Base-by-base conservation (phyloP, 1,140 invertebrate genomes). In the Brachionus rubens region DNA sequence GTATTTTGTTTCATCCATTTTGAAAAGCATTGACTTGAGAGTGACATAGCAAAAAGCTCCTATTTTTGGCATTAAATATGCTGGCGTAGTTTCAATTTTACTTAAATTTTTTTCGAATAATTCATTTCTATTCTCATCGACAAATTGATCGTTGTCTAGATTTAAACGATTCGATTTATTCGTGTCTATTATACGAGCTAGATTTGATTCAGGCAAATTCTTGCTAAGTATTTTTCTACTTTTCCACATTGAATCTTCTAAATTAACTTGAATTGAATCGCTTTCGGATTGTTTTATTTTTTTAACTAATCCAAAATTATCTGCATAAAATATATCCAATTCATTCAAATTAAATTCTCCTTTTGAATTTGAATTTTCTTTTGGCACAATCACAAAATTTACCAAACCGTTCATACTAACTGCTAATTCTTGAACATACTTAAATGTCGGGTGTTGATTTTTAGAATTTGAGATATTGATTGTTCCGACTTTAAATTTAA, bases 81-180 rank as follows among this genome's bases (percentile, higher is more conserved):
- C 72, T 33, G 72, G 72, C n/a, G 72, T 75, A 14, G 36, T 21
- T 56, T 72, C 68, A 12, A 72, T 72, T 54, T 30, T 72, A 16
- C 21, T 72, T 33, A 72, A 52, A 36, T 24, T 30, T 5, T 36
- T 21, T 12, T 65, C 59, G 16, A 65, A 65, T 19, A 43, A 65
- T 24, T 43, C 59, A 26, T 65, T 65, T 26, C 30, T 65, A 43
- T 65, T 36, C n/a, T 43, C 59, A 12, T 21, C 33, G 5, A 26
- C 12, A 43, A 65, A 65, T 24, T 65, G 40, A 43, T 46, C 40
- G 19, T 21, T 21, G 3, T 14, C 36, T 62, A 14, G 1, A 14
- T 30, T 59, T 2, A 65, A 24, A 0, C 12, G 10, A 43, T 65
- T n/a, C 7, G 33, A 36, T 21, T 43, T 65, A 21, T 41, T 65